These are phyloP conservation scores for Cinclus cinclus DNA, from an alignment of 2,113 vertebrate species.

Conservation along the genomic window DNA sequence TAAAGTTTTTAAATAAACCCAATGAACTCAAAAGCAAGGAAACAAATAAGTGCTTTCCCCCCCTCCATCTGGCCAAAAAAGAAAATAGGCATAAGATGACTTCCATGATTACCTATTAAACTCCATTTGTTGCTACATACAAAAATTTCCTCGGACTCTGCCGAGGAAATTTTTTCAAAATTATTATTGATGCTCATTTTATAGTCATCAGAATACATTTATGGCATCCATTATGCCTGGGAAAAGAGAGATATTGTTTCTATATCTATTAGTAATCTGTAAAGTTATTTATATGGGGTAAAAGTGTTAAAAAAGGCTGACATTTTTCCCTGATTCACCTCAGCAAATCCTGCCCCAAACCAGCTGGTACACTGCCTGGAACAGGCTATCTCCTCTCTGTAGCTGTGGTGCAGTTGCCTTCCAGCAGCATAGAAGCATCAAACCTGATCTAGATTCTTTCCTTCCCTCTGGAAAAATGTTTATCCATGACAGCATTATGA, in stretches of 20 bases:
- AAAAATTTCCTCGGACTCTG: neutral
- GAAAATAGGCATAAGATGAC: neutral
- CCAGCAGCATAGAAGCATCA: neutral
- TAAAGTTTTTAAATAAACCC: neutral
- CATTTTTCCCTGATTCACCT: slow-evolving; percentile 4
- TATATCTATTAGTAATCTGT: slow-evolving; percentile 58
- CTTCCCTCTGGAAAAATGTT: neutral
- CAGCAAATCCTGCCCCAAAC: neutral
- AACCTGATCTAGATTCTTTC: neutral
- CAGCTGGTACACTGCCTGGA: neutral
- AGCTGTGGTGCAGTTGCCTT: neutral
- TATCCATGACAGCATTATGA: neutral
- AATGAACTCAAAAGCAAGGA: neutral
- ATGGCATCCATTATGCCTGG: neutral
- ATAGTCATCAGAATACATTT: slow-evolving; percentile 10
- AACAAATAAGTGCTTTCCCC: neutral
- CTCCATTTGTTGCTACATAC: neutral
- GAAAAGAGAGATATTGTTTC: slow-evolving; percentile 40
- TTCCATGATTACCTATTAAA: neutral
- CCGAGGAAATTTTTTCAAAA: neutral
- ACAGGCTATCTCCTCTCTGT: rapidly evolving
- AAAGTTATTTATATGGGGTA: neutral
- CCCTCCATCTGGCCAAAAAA: neutral
- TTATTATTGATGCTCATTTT: neutral
- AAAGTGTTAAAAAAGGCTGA: slow-evolving; percentile 8